phyloP scores from a whole-genome alignment of 2,888 invertebrate species.

The Tetropium fuscum region DNA sequence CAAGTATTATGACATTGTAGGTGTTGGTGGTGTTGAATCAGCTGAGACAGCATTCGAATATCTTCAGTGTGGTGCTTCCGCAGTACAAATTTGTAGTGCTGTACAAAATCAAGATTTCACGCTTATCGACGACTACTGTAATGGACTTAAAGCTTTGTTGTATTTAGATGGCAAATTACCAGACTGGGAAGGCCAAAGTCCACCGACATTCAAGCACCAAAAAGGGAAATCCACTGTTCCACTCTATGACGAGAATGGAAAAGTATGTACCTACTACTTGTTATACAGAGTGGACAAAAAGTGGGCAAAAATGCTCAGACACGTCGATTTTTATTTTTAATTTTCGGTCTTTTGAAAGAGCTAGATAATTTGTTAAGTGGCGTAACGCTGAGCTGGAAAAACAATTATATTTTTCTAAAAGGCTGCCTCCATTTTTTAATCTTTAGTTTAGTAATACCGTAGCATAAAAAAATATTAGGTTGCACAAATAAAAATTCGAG shows the following conservation, averaged over 20 bases:
- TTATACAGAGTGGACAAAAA: too few species aligned
- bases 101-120: constrained; percentile 99
- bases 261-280: constrained; percentile 20
- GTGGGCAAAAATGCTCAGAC: too few species aligned
- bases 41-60: constrained; percentile 97
- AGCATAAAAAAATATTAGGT: too few species aligned
- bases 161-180: constrained; percentile 80
- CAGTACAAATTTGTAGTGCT: constrained; percentile 95
- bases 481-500: too few species aligned
- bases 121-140: constrained; percentile 93
- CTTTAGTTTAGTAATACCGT: too few species aligned
- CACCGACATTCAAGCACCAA: constrained; percentile 90
- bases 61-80: constrained; percentile 91
- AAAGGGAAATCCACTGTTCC: constrained; percentile 88
- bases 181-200: constrained; percentile 95
- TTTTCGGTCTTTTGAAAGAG: too few species aligned
- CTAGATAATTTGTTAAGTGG: too few species aligned
- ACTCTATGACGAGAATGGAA: constrained; percentile 70
- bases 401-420: too few species aligned
- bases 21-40: constrained; percentile 95
- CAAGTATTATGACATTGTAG: too few species aligned
- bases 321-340: too few species aligned
- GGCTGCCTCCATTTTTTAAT: too few species aligned
- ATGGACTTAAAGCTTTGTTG: constrained; percentile 87
- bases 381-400: too few species aligned